Evolutionary conservation across 2,888 invertebrate species (phyloP).

Genomic region (Pediacus dermestoides): DNA sequence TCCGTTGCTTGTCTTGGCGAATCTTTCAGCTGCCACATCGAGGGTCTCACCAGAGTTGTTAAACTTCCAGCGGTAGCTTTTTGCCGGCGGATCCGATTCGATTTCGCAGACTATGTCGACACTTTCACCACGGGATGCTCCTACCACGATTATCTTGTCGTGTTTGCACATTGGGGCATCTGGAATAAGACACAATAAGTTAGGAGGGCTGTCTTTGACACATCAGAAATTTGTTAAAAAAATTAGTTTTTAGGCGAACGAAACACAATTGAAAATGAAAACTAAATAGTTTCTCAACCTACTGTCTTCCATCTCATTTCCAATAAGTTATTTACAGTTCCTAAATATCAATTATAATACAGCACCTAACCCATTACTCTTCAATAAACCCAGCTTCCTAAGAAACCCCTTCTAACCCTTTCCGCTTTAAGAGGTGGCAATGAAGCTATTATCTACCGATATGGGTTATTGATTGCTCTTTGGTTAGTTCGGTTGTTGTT

Average conservation of each 20-base stretch:
- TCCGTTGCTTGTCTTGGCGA: slow-evolving; percentile 68
- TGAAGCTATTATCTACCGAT: too few relatives aligned
- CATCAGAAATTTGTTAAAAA: too few relatives aligned
- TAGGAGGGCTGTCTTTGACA: too few relatives aligned
- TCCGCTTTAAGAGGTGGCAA: too few relatives aligned
- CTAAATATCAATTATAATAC: too few relatives aligned
- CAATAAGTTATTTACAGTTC: too few relatives aligned
- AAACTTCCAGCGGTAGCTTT: slow-evolving; percentile 90
- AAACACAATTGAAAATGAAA: slow-evolving; percentile 17
- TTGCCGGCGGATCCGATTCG: slow-evolving; percentile 87
- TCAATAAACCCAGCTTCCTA: too few relatives aligned
- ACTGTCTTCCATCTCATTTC: too few relatives aligned
- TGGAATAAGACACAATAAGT: slow-evolving; percentile 45
- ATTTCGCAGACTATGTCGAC: slow-evolving; percentile 85
- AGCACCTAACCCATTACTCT: too few relatives aligned
- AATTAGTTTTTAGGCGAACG: slow-evolving; percentile 17
- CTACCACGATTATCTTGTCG: slow-evolving; percentile 77
- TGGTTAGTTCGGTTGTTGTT: too few relatives aligned
- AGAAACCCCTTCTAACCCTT: too few relatives aligned
- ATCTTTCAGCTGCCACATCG: slow-evolving; percentile 75
- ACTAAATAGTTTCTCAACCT: slow-evolving; percentile 21
- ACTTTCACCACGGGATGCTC: slow-evolving; percentile 83
- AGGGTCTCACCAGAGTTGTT: slow-evolving; percentile 89
- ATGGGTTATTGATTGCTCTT: too few relatives aligned
- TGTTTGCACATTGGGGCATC: slow-evolving; percentile 79